phyloP scores from a whole-genome alignment of 2,888 invertebrate genomes.

The Aphidius colemani region DNA sequence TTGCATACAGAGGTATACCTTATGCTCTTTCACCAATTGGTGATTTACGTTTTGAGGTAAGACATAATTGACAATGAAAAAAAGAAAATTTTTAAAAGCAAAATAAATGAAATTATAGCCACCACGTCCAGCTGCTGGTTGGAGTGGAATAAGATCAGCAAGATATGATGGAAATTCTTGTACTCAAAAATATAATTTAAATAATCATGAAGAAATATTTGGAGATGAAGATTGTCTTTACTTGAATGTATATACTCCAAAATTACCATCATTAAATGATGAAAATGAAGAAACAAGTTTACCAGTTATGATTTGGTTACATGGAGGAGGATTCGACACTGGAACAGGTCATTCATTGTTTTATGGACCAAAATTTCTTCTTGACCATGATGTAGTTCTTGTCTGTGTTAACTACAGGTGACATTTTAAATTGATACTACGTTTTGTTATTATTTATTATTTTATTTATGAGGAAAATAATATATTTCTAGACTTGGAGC shows the following conservation, averaged over 20 bases:
- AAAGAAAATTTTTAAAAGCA: neutral
- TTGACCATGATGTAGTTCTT: constrained; percentile 69
- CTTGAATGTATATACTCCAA: constrained; percentile 69
- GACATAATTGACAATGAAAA: neutral
- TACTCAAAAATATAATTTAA: constrained; percentile 73
- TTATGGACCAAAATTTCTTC: constrained; percentile 69
- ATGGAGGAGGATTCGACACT: too few species aligned
- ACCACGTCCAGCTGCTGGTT: constrained; percentile 61
- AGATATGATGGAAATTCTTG: constrained; percentile 69
- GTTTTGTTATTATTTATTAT: too few species aligned
- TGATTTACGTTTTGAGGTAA: constrained; percentile 66
- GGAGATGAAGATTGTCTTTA: constrained; percentile 81
- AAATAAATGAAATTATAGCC: constrained; percentile 18
- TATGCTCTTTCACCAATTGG: constrained; percentile 67
- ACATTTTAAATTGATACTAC: neutral
- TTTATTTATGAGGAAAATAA: neutral
- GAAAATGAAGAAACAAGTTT: constrained; percentile 62
- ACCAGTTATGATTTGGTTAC: constrained; percentile 43
- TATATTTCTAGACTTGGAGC: constrained; percentile 8
- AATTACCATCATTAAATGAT: constrained; percentile 57
- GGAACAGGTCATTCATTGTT: constrained; percentile 47
- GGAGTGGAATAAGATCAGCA: constrained; percentile 68
- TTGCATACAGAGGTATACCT: constrained; percentile 67
- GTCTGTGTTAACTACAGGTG: constrained; percentile 59
- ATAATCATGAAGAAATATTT: constrained; percentile 65